Evolutionary conservation across 1,140 invertebrate genomes (phyloP).

Genomic region (Parapsyche elsis): DNA sequence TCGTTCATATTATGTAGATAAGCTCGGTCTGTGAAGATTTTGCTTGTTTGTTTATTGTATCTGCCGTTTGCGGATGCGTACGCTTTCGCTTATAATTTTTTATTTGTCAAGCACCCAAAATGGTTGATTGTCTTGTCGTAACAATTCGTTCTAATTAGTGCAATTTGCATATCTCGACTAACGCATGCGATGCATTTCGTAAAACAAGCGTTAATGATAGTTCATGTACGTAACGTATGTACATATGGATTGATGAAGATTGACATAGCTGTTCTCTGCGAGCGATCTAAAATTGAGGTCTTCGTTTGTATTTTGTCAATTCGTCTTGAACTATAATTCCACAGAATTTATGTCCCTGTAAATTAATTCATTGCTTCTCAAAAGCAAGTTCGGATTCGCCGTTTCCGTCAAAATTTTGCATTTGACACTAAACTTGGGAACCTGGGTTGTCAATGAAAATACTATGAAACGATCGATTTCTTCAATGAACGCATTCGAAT

Average conservation of each 20-base stretch:
- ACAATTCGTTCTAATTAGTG: background rate
- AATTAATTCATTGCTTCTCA: background rate
- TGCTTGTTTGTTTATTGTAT: too few relatives aligned
- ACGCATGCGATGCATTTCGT: slow-evolving; percentile 6
- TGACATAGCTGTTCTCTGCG: background rate
- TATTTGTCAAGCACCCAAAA: too few relatives aligned
- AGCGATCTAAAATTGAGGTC: background rate
- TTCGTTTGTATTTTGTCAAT: background rate
- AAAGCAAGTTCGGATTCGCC: background rate
- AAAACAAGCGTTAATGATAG: background rate
- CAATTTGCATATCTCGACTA: background rate
- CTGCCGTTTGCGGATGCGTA: too few relatives aligned
- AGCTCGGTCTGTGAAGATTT: too few relatives aligned
- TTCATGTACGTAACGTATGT: background rate
- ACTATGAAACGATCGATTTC: background rate
- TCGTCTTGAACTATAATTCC: too few relatives aligned
- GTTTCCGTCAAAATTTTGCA: too few relatives aligned
- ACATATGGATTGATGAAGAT: background rate
- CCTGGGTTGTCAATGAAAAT: too few relatives aligned
- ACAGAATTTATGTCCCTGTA: background rate
- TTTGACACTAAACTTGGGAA: too few relatives aligned
- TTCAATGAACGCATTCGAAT: background rate
- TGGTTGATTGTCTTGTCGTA: too few relatives aligned
- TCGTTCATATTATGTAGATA: too few relatives aligned
- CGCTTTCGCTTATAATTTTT: too few relatives aligned